Percentiles rank a stretch among this genome's conserved stretches.
Evolutionary conservation across 2,797 vertebrate genomes (phyloP).

Genomic region (Rhyacichthys aspro): DNA sequence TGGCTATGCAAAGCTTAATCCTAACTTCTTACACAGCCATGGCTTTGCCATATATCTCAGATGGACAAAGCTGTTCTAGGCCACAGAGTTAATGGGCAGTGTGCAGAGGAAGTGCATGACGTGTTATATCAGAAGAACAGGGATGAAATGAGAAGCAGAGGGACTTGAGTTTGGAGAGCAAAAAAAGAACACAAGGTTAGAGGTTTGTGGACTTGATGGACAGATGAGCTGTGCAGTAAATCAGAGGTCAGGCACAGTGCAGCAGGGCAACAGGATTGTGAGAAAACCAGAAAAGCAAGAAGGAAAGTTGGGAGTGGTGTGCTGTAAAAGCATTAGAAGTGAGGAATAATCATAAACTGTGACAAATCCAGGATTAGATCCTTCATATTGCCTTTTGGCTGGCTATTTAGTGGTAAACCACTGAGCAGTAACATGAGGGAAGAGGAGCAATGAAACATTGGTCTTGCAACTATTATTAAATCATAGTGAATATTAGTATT

Average conservation of each 20-base stretch:
- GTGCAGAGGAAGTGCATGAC: neutral
- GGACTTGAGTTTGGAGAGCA: constrained; percentile 17
- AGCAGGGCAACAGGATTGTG: neutral
- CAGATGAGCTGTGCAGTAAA: constrained; percentile 18
- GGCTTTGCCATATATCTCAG: neutral
- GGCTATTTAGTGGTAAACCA: constrained; percentile 26
- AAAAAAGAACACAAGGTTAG: constrained; percentile 23
- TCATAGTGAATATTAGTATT: too few species aligned
- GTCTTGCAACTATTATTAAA: too few species aligned
- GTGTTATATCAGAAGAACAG: constrained; percentile 1
- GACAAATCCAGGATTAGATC: constrained; percentile 66
- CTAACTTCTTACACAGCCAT: constrained; percentile 9
- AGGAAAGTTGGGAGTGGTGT: constrained; percentile 8
- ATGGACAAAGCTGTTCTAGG: neutral
- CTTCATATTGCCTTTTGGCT: constrained; percentile 35
- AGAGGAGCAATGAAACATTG: neutral
- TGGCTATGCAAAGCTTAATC: constrained; percentile 18
- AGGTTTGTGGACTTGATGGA: constrained; percentile 29
- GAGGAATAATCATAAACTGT: constrained; percentile 28
- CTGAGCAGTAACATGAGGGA: constrained; percentile 5
- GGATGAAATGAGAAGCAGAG: neutral
- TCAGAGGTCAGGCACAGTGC: constrained; percentile 21
- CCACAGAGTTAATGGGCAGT: constrained; percentile 10
- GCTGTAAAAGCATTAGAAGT: constrained; percentile 1
- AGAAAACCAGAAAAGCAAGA: neutral